Conservation (phyloP, 2,888 invertebrate genomes). For the Cryptus armator region DNA sequence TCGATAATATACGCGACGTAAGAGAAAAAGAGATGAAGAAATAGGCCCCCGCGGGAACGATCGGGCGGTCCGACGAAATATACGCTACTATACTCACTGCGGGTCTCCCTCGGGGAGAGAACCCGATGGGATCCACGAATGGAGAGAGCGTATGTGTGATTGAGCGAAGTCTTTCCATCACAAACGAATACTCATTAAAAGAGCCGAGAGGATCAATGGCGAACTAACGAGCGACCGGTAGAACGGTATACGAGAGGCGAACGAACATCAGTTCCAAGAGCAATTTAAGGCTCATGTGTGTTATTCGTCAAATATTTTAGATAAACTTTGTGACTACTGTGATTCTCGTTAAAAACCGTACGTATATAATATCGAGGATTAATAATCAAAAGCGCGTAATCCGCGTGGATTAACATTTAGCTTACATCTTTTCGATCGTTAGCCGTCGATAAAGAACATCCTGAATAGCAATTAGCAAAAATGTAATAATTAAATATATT, state of each 20-base stretch:
- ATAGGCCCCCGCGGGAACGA: constrained; percentile 56
- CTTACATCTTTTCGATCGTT: too few relatives aligned
- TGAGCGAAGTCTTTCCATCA: constrained; percentile 63
- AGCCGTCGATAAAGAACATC: too few relatives aligned
- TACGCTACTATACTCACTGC: constrained; percentile 25
- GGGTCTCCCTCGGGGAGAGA: constrained; percentile 42
- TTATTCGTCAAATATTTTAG: constrained; percentile 57
- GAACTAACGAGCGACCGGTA: constrained; percentile 11
- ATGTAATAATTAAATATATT: too few relatives aligned
- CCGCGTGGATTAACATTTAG: too few relatives aligned
- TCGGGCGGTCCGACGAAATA: constrained; percentile 60
- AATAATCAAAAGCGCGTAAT: too few relatives aligned
- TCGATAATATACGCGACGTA: constrained; percentile 9
- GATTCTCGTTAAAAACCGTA: too few relatives aligned
- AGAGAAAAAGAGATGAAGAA: constrained; percentile 35
- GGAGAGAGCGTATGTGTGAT: constrained; percentile 48
- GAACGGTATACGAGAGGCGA: constrained; percentile 5
- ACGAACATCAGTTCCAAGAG: constrained; percentile 39
- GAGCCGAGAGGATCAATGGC: constrained; percentile 33
- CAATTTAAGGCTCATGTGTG: constrained; percentile 46
- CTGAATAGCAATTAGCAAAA: too few relatives aligned
- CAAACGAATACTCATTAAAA: constrained; percentile 65
- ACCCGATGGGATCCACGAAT: constrained; percentile 29
- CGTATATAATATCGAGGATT: too few relatives aligned
- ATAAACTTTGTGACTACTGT: constrained; percentile 25